Conservation (phyloP, 2,888 invertebrate species). For the Rhamnusium bicolor region DNA sequence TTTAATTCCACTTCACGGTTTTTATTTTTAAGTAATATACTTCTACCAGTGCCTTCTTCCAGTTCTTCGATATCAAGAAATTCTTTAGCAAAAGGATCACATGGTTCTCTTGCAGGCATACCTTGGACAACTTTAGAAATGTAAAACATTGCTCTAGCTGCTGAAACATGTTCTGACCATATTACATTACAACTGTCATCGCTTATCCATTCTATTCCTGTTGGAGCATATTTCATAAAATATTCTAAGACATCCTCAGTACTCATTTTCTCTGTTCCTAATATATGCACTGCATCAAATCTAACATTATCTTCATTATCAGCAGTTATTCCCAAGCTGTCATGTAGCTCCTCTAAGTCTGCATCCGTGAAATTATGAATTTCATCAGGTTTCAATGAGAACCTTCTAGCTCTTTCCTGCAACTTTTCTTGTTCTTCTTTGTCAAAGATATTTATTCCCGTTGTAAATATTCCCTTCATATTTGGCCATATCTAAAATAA, state of each 20-base stretch:
- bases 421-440: conserved; percentile 73
- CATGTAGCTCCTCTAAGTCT: conserved; percentile 66
- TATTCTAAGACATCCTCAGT: conserved; percentile 87
- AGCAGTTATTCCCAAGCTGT: conserved; percentile 74
- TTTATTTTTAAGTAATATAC: conserved; percentile 61
- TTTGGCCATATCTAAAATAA: conserved; percentile 61
- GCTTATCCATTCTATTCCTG: conserved; percentile 87
- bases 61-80: conserved; percentile 50
- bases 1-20: conserved; percentile 61
- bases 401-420: conserved; percentile 75
- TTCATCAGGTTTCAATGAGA: conserved; percentile 72
- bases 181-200: conserved; percentile 84
- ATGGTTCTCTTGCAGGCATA: conserved; percentile 62
- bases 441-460: conserved; percentile 72
- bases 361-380: conserved; percentile 68
- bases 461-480: conserved; percentile 68
- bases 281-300: conserved; percentile 83
- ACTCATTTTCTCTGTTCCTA: conserved; percentile 83
- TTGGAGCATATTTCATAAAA: conserved; percentile 84
- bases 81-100: conserved; percentile 61
- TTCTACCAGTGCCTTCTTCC: conserved; percentile 53
- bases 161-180: conserved; percentile 75
- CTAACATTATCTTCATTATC: conserved; percentile 78
- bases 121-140: conserved; percentile 71
- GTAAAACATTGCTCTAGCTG: conserved; percentile 76